Base-by-base conservation (phyloP, 1,140 invertebrate species). In the Aphelinus atriplicis region DNA sequence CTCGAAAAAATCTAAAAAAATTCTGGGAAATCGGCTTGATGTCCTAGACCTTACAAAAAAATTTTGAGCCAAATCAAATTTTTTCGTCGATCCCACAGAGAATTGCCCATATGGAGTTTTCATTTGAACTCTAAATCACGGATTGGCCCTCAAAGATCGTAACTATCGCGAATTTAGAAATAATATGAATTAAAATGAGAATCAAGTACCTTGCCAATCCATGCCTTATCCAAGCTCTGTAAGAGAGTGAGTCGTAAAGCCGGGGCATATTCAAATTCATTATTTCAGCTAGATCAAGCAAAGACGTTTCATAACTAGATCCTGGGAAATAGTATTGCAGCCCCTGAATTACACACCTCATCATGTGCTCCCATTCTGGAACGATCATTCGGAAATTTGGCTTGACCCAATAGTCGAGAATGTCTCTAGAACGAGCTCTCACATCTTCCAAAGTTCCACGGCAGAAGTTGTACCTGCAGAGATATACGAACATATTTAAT, bases 391-490 rank as follows among this genome's bases (percentile, higher is more conserved):
- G 71, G 0, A 89, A 81, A 75, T 85, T 86, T n/a, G 88, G 87
- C 57, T 84, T 85, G 0, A 88, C 74, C 79, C 83, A 82, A 1
- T 75, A 42, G 3, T 86, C 76, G 26, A 89, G 74, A 47, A 88
- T 80, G 7, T 89, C 84, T 51, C 77, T 68, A n/a, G 83, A 84
- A 3, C 90, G 80, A 53, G 81, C 60, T 61, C 79, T 77, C 1
- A 89, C 82, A 47, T 89, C 86, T 42, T 84, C 78, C 51, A 90
- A 77, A 48, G 78, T 84, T 0, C 88, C 90, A 1, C 82, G 80
- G 77, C 90, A 92, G 47, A 92, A 87, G 78, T 92, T 93, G 76
- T 87, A 90, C 5, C 88, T 84, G 71, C 81, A 4, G 26, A 26
- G 26, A 26, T 26, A 26, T 26, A 26, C 26, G n/a, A 60, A 60